These are phyloP conservation scores for Xestoiulus laeticollis DNA, from an alignment of 2,888 invertebrate genomes.

Conservation along the genomic window DNA sequence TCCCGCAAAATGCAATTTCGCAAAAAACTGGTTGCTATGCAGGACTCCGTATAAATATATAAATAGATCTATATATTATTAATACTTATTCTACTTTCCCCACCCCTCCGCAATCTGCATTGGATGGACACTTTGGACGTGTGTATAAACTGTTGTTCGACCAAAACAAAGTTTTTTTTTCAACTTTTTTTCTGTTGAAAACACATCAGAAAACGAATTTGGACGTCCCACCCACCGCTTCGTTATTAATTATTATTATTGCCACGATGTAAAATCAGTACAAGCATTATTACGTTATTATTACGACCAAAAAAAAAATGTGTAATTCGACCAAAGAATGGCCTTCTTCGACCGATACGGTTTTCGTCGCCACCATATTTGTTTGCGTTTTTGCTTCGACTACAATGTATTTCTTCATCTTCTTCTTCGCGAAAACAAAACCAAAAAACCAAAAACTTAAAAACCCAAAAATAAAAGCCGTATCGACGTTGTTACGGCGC, in stretches of 20 bases:
- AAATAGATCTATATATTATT: constrained; percentile 35
- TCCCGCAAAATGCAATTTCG: background rate
- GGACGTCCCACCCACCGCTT: constrained; percentile 1
- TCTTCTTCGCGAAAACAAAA: background rate
- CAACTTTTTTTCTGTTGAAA: background rate
- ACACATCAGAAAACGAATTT: background rate
- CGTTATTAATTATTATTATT: background rate
- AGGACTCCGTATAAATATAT: constrained; percentile 39
- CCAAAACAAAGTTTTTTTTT: background rate
- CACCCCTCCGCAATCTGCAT: background rate
- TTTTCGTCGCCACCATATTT: background rate
- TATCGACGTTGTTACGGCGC: background rate
- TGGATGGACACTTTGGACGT: constrained; percentile 6
- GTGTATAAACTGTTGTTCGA: background rate
- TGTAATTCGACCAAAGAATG: constrained; percentile 38
- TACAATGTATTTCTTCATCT: background rate
- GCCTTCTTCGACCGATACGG: constrained; percentile 25
- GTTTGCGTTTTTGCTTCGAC: background rate
- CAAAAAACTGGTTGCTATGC: constrained; percentile 6
- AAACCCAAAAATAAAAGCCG: background rate
- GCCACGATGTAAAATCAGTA: constrained; percentile 21
- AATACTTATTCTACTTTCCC: background rate
- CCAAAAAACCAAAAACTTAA: background rate
- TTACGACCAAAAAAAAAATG: constrained; percentile 4
- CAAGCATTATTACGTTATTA: constrained; percentile 27